Evolutionary conservation across 2,888 invertebrate genomes (phyloP).

Genomic region (Crioceris asparagi): DNA sequence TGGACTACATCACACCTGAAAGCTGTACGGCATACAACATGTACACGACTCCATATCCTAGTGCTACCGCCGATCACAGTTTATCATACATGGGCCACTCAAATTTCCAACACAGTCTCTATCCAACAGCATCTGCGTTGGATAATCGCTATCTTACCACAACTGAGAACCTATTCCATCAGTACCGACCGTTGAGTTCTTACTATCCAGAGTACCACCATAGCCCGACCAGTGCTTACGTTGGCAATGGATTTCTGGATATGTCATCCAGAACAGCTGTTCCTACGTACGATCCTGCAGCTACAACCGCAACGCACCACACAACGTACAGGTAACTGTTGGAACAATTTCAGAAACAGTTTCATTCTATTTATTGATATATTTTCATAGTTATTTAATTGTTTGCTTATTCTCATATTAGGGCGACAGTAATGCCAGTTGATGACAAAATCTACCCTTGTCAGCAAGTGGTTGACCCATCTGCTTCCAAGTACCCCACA

Average conservation of each 20-base stretch:
- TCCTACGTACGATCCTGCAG: constrained; percentile 47
- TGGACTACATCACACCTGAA: constrained; percentile 59
- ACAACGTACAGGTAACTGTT: constrained; percentile 29
- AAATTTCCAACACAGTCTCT: constrained; percentile 51
- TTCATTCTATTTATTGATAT: too few relatives aligned
- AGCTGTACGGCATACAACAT: constrained; percentile 42
- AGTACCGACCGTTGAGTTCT: constrained; percentile 76
- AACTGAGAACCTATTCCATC: constrained; percentile 80
- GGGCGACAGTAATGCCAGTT: constrained; percentile 36
- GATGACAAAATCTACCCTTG: constrained; percentile 54
- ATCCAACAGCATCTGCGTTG: constrained; percentile 42
- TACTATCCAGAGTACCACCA: constrained; percentile 73
- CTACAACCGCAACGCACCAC: constrained; percentile 38
- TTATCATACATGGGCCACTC: constrained; percentile 60
- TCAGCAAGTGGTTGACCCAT: constrained; percentile 48
- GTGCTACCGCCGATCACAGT: constrained; percentile 53
- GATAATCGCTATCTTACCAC: constrained; percentile 56
- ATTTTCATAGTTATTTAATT: too few relatives aligned
- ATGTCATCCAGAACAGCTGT: constrained; percentile 54
- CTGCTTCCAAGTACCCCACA: constrained; percentile 44
- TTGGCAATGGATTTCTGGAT: constrained; percentile 76
- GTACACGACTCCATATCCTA: constrained; percentile 68
- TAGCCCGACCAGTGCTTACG: constrained; percentile 54
- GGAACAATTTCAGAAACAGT: too few relatives aligned
- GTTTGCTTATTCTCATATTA: too few relatives aligned